These are phyloP conservation scores for Hypanus sabinus DNA, from an alignment of 2,113 vertebrate genomes.

Conservation along the genomic window DNA sequence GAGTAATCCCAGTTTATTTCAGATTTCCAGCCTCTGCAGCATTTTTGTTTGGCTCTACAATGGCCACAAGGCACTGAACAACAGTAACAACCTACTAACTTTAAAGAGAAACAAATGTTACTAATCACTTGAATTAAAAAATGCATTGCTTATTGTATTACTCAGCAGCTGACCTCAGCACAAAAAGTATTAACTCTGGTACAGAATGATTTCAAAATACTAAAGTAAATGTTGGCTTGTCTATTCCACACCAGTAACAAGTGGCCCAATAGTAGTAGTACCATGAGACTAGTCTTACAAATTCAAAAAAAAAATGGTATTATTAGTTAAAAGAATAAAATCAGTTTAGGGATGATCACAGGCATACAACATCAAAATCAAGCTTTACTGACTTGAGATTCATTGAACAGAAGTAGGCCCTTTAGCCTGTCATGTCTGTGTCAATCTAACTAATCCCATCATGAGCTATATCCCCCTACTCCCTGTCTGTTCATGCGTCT, in stretches of 20 bases:
- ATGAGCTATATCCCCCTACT: too few species aligned
- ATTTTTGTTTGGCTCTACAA: too few species aligned
- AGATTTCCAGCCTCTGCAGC: too few species aligned
- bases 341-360: not conserved
- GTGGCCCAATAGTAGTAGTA: not conserved
- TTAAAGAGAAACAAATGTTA: not conserved
- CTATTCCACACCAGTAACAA: not conserved
- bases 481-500: too few species aligned
- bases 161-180: not conserved
- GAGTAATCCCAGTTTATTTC: too few species aligned
- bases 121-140: not conserved
- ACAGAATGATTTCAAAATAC: not conserved
- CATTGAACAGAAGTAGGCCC: too few species aligned
- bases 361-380: not conserved
- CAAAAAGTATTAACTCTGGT: too few species aligned
- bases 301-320: too few species aligned
- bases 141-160: not conserved
- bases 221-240: not conserved
- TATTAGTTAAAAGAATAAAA: not conserved
- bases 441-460: too few species aligned
- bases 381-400: too few species aligned
- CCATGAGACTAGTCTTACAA: not conserved
- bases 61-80: not conserved
- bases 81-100: too few species aligned
- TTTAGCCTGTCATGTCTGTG: too few species aligned